phyloP scores from a whole-genome alignment of 2,888 invertebrate species.

The Pyrochroa serraticornis region DNA sequence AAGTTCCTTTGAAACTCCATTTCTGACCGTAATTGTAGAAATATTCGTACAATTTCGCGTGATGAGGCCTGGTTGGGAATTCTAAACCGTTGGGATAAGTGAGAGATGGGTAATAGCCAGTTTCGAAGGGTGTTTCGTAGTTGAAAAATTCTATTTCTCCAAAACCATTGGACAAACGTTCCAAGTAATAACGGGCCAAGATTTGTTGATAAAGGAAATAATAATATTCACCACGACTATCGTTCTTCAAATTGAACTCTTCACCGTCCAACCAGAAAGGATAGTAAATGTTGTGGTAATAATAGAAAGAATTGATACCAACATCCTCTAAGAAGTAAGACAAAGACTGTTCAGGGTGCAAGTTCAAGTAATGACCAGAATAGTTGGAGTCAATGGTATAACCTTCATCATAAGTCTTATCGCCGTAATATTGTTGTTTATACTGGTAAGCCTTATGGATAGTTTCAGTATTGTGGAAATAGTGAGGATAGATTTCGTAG shows the following conservation, averaged over 20 bases:
- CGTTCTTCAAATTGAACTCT: conserved; percentile 58
- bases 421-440: conserved; percentile 60
- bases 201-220: conserved; percentile 72
- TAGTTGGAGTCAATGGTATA: conserved; percentile 69
- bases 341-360: conserved; percentile 64
- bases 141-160: conserved; percentile 69
- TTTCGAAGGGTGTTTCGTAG: conserved; percentile 60
- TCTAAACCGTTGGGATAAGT: conserved; percentile 69
- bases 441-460: conserved; percentile 70
- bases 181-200: conserved; percentile 76
- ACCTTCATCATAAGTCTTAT: conserved; percentile 40
- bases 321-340: conserved; percentile 77
- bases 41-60: conserved; percentile 60
- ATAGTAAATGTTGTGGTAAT: conserved; percentile 65
- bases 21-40: conserved; percentile 51
- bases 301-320: conserved; percentile 70
- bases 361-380: conserved; percentile 62
- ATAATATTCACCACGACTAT: conserved; percentile 69
- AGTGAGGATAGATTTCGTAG: conserved; percentile 76
- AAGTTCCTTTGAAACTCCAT: conserved; percentile 53
- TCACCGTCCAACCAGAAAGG: conserved; percentile 69
- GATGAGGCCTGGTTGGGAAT: conserved; percentile 67
- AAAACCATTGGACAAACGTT: conserved; percentile 73
- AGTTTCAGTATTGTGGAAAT: conserved; percentile 72
- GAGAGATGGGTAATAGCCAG: conserved; percentile 70